These are phyloP conservation scores for Vipera ursinii DNA, from an alignment of 2,797 vertebrate species.

Conservation along the genomic window DNA sequence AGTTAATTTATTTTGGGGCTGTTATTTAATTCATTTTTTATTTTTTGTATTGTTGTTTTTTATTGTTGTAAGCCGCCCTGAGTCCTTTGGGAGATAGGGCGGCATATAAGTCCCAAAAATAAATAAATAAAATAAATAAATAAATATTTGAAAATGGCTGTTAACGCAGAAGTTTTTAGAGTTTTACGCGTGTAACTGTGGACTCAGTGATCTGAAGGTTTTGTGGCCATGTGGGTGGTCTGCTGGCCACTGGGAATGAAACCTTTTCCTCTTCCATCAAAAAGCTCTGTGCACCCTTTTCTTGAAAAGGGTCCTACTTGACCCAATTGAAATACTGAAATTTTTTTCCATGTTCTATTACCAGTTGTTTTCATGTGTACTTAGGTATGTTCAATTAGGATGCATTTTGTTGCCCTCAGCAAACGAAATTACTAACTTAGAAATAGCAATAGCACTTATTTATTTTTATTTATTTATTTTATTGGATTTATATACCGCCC, in stretches of 20 bases:
- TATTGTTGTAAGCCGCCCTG: too few species aligned
- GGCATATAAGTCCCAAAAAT: too few species aligned
- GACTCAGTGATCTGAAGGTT: constrained; percentile 18
- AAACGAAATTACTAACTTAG: background rate
- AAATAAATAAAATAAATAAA: too few species aligned
- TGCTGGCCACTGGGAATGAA: constrained; percentile 2
- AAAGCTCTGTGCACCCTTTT: background rate
- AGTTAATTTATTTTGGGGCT: too few species aligned
- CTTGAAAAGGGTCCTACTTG: background rate
- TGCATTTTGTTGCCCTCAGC: background rate
- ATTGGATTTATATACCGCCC: too few species aligned
- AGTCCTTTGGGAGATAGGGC: too few species aligned
- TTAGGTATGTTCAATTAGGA: constrained; percentile 18
- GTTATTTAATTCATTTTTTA: too few species aligned
- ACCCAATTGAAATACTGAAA: background rate
- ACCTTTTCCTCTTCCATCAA: constrained; percentile 25
- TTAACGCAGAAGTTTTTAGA: constrained; percentile 12
- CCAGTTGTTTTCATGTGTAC: background rate
- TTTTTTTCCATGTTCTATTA: background rate
- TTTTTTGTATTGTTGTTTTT: too few species aligned
- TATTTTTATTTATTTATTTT: too few species aligned
- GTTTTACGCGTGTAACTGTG: constrained; percentile 10
- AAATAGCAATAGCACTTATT: too few species aligned
- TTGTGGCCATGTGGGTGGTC: constrained; percentile 18
- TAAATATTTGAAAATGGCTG: background rate